Conservation (phyloP, 2,888 invertebrate species). For the Argyra leucocephala region DNA sequence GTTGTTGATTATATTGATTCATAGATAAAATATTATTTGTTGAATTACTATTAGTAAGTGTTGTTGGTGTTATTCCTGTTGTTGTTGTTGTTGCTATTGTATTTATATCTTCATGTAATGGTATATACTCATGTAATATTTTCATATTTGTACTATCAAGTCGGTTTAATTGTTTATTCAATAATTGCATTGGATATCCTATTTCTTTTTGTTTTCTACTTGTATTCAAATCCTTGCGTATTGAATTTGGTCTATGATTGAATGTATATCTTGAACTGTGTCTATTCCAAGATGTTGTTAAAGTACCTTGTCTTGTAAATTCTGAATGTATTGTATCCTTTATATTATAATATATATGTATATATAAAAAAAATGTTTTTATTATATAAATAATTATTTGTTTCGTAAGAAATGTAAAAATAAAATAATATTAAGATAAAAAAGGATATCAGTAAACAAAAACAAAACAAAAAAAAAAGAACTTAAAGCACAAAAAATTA, state of each 20-base stretch:
- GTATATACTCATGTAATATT: neutral
- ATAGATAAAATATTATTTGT: conserved; percentile 11
- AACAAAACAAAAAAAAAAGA: no score
- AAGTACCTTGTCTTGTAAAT: conserved; percentile 2
- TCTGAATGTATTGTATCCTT: neutral
- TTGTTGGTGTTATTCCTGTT: conserved; percentile 19
- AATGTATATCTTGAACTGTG: neutral
- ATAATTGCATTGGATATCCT: neutral
- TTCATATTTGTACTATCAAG: neutral
- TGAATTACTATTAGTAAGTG: conserved; percentile 22
- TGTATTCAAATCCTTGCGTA: neutral
- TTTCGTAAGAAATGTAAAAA: no score
- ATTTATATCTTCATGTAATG: neutral
- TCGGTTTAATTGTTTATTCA: neutral
- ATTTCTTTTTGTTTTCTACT: neutral
- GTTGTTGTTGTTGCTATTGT: conserved; percentile 20
- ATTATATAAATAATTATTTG: no score
- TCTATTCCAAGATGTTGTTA: neutral
- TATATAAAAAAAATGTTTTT: no score
- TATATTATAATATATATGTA: neutral
- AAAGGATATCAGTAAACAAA: no score
- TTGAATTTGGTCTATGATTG: neutral
- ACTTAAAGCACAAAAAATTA: no score
- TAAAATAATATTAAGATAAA: no score
- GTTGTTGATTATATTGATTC: conserved; percentile 12